Conservation (phyloP, 2,888 invertebrate species). For the Pammene aurita region DNA sequence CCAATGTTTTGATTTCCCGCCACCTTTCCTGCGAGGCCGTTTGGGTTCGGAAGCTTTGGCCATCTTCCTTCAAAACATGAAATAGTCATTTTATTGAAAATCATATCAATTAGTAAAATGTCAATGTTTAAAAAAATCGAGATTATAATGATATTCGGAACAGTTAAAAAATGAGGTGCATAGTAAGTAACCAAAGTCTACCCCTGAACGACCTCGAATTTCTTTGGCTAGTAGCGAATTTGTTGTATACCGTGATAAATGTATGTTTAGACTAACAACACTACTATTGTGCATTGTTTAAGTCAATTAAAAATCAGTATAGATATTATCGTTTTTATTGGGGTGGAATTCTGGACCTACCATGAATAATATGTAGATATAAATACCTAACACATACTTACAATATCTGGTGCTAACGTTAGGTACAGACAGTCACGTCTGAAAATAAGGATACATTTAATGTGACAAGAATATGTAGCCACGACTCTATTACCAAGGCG, state of each 20-base stretch:
- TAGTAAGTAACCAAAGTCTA: background rate
- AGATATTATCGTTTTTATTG: conserved; percentile 38
- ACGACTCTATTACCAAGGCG: too few relatives aligned
- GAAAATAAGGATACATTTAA: too few relatives aligned
- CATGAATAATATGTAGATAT: background rate
- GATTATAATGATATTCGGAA: background rate
- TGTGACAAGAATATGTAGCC: too few relatives aligned
- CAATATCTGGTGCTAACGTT: too few relatives aligned
- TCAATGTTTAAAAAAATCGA: too few relatives aligned
- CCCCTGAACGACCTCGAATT: conserved; percentile 29
- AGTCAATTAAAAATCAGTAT: conserved; percentile 42
- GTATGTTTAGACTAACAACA: conserved; percentile 39
- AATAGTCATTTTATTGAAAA: background rate
- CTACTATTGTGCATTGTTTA: conserved; percentile 41
- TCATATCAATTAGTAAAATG: background rate
- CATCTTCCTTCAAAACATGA: background rate
- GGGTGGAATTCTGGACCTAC: conserved; percentile 18
- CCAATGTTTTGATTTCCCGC: conserved; percentile 47
- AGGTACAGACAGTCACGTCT: too few relatives aligned
- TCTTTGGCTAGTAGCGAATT: conserved; percentile 32
- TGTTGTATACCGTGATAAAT: conserved; percentile 37
- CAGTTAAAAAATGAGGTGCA: background rate
- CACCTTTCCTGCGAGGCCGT: conserved; percentile 45
- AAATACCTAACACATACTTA: too few relatives aligned
- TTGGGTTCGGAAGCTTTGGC: conserved; percentile 19